Evolutionary conservation across 2,888 invertebrate species (phyloP), one percentile per base, ranked within the genome.

Genomic region (Eupelmus urozonus): DNA sequence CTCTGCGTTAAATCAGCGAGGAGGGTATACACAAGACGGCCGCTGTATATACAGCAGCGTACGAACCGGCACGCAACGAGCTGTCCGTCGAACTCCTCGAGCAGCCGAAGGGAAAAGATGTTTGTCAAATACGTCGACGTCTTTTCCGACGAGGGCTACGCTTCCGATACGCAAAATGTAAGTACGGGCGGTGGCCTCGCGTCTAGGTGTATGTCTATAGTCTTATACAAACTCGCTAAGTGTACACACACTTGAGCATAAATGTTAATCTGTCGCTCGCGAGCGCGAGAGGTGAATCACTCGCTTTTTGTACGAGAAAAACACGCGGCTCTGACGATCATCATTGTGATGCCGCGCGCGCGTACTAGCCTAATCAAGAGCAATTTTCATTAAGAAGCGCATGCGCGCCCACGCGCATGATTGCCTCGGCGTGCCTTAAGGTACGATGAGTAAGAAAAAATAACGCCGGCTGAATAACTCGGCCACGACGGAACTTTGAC

Each of bases 121-220:
- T 85, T 85, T 75, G 82, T 84, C 70, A 84, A 84, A 74, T 82
- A 84, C 82, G 82, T 82, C 72, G 83, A 85, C 62, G 79, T 85
- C 81, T 83, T 85, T 77, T 65, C 45, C 59, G 85, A 85, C 83
- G 85, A 85, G 69, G 85, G 84, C 53, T 85, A 85, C 80, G 80
- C 66, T 16, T 85, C 84, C 29, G 85, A 85, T 73, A 66, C 72
- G 60, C 71, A 51, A 16, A 49, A 27, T 34, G 60, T 75, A 40
- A 75, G 67, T 67, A 40, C 23, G 42, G 18, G 2, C 18, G 29
- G 9, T 34, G 5, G 5, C 34, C 34, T 34, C 34, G 34, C 34
- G 34, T 9, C 9, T 34, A 34, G 5, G 34, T 9, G 34, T 34
- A 34, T 34, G 34, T 9, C 5, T 34, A 9, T 34, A 34, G 5